These are phyloP conservation scores for Varanus salvator DNA, from an alignment of 2,113 vertebrate genomes.

Conservation along the genomic window DNA sequence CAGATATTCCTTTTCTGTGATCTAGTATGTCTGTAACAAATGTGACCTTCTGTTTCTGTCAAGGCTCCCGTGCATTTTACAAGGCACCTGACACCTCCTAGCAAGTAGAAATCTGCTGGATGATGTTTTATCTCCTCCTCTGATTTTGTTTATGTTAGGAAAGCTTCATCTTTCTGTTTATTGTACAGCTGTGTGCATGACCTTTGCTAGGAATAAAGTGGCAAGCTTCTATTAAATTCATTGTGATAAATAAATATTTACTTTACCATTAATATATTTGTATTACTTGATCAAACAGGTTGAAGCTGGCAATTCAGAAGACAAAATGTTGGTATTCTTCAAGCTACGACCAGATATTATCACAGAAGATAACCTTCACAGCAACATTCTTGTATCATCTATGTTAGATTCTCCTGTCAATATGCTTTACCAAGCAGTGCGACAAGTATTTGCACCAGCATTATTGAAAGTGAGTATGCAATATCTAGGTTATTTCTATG, in stretches of 20 bases:
- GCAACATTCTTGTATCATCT: constrained; percentile 92
- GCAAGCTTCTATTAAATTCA: background rate
- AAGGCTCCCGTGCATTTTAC: background rate
- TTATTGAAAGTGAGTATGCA: constrained; percentile 84
- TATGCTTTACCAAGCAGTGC: constrained; percentile 93
- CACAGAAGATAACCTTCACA: constrained; percentile 92
- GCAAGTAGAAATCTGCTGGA: background rate
- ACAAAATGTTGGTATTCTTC: constrained; percentile 93
- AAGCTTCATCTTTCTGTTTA: background rate
- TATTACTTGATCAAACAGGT: constrained; percentile 77
- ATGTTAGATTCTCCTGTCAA: constrained; percentile 95
- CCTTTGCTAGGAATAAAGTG: background rate
- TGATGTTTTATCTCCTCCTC: background rate
- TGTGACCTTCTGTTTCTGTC: background rate
- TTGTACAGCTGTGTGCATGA: background rate
- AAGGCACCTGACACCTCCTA: too few species aligned
- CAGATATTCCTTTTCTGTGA: background rate
- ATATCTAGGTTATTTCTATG: constrained; percentile 1
- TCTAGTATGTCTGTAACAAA: background rate
- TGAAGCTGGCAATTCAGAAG: constrained; percentile 80
- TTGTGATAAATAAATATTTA: background rate
- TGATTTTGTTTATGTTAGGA: background rate
- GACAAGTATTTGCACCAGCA: constrained; percentile 91
- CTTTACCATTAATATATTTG: background rate
- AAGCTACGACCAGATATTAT: constrained; percentile 92